Conservation (phyloP, 2,888 invertebrate species). For the Fragum fragum region DNA sequence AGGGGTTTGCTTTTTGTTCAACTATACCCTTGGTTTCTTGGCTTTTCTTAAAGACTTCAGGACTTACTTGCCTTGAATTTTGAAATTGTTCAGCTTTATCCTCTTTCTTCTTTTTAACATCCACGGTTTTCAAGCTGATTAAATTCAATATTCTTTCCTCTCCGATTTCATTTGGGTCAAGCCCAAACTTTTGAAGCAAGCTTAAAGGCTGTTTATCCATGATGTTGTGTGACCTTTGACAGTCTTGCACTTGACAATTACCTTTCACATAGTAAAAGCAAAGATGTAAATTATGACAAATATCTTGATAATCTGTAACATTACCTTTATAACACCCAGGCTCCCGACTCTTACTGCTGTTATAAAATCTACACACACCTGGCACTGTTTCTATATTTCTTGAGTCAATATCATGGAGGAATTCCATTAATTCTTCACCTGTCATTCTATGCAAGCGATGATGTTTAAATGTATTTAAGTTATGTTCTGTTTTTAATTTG, state of each 20-base stretch:
- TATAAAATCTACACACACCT: conserved; percentile 57
- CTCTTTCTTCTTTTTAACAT: conserved; percentile 36
- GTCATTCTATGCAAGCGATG: conserved; percentile 56
- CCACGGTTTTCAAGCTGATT: conserved; percentile 33
- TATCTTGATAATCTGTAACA: conserved; percentile 46
- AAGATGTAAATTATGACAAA: conserved; percentile 55
- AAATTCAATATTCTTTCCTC: conserved; percentile 45
- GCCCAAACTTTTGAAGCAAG: conserved; percentile 56
- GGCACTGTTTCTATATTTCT: conserved; percentile 56
- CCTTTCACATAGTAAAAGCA: conserved; percentile 49
- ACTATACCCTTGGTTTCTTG: neutral
- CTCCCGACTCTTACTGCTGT: conserved; percentile 32
- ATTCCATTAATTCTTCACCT: conserved; percentile 49
- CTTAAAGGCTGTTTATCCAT: conserved; percentile 52
- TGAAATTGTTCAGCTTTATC: conserved; percentile 20
- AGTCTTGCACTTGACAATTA: conserved; percentile 46
- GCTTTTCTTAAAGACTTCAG: neutral
- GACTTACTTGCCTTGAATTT: neutral
- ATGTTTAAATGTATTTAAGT: conserved; percentile 48
- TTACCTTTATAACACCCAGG: conserved; percentile 62
- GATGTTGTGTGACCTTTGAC: conserved; percentile 54
- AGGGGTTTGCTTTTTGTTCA: neutral
- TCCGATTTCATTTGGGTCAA: conserved; percentile 57
- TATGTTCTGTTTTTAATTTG: conserved; percentile 62
- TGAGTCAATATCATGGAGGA: conserved; percentile 48